Percentiles rank a stretch among this genome's conserved stretches.
Conservation (phyloP, 2,888 invertebrate species). For the Nemapogon koenigi region DNA sequence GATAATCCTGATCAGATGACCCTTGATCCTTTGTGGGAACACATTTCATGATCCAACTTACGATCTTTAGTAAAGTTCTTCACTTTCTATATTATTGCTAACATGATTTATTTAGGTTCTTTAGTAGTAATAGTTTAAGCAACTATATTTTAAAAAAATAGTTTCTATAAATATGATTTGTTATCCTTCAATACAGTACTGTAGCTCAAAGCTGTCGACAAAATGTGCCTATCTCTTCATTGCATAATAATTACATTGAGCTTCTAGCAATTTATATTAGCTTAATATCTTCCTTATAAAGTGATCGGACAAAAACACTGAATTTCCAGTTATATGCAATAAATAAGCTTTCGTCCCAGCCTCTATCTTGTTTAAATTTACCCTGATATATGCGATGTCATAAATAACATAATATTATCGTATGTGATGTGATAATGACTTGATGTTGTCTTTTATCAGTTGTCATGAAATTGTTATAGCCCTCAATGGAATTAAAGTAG, state of each 20-base stretch:
- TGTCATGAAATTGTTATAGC: not conserved
- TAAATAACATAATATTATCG: not conserved
- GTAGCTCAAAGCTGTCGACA: conserved; percentile 21
- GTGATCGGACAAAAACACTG: conserved; percentile 9
- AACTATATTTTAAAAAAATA: too few species aligned
- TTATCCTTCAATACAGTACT: too few species aligned
- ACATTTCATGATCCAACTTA: conserved; percentile 1
- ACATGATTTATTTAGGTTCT: too few species aligned
- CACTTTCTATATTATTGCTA: conserved; percentile 3
- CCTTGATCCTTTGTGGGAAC: conserved; percentile 15
- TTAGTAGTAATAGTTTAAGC: too few species aligned
- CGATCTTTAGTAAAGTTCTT: conserved; percentile 4
- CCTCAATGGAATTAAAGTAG: not conserved
- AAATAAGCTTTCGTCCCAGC: not conserved
- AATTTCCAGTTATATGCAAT: conserved; percentile 4
- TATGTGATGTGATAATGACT: not conserved
- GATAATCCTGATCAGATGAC: conserved; percentile 42
- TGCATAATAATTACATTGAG: conserved; percentile 32
- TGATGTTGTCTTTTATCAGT: not conserved
- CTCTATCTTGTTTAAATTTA: conserved; percentile 4
- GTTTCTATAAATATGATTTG: too few species aligned
- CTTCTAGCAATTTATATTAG: conserved; percentile 28
- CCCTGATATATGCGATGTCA: not conserved
- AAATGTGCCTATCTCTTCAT: conserved; percentile 27
- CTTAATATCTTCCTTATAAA: conserved; percentile 20